A percentile compares a stretch with the other conserved stretches of the same genome.
Conservation (phyloP, 2,888 invertebrate genomes). For the Ypsolopha scabrella region DNA sequence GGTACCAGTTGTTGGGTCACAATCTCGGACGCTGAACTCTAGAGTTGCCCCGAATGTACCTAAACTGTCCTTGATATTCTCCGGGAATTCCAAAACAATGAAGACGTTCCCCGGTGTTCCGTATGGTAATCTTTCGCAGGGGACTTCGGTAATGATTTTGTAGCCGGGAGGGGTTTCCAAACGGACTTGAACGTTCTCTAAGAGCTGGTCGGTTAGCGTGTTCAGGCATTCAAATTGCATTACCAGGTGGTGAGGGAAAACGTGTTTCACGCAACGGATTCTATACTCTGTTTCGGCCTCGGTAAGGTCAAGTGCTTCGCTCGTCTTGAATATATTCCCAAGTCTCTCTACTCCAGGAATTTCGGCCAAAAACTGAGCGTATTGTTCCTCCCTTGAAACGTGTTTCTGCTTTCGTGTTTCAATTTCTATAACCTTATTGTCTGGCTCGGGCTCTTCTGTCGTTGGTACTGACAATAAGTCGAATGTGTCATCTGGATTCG, state of each 20-base stretch:
- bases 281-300: conserved; percentile 98
- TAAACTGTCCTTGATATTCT: conserved; percentile 79
- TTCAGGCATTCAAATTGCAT: conserved; percentile 98
- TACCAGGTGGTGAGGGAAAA: conserved; percentile 87
- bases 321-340: conserved; percentile 90
- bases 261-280: conserved; percentile 94
- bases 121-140: conserved; percentile 84
- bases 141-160: conserved; percentile 76
- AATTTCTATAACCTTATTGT: conserved; percentile 76
- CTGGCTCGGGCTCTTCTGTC: conserved; percentile 82
- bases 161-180: conserved; percentile 89
- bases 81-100: conserved; percentile 86
- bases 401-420: conserved; percentile 86
- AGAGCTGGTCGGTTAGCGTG: conserved; percentile 92
- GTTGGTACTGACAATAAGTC: conserved; percentile 89
- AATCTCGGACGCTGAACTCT: conserved; percentile 95
- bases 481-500: conserved; percentile 80
- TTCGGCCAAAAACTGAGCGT: conserved; percentile 81
- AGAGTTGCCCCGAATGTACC: conserved; percentile 90
- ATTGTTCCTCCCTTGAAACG: conserved; percentile 90
- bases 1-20: conserved; percentile 93
- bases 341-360: conserved; percentile 90
- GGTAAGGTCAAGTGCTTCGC: conserved; percentile 88
- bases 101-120: conserved; percentile 90
- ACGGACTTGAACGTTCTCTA: conserved; percentile 92